Base-by-base conservation (phyloP, 2,888 invertebrate genomes). In the Drosophila affinis region DNA sequence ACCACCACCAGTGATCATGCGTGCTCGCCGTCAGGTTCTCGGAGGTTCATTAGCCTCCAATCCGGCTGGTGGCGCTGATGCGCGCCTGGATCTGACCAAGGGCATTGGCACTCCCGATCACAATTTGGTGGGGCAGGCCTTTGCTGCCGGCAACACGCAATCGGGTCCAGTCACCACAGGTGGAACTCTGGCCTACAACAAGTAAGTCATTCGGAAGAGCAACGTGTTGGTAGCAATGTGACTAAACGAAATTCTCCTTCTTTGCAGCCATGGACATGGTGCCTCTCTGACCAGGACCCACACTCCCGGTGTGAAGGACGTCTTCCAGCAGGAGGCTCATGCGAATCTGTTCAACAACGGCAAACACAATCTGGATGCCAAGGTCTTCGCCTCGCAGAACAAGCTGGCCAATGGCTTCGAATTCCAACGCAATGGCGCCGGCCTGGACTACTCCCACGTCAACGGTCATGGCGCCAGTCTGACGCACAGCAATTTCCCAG, bases 331-430 rank as follows among this genome's bases (percentile, higher is more conserved):
- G 59, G 77, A 79, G 7, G 86, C 79, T 1, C 79, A 75, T 39
- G 88, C 88, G 29, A 86, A 87, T 72, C 67, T 88, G 7, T 90
- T 89, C 57, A 89, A 90, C 64, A 78, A 89, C 47, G 90, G 83
- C 14, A 58, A 59, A 0, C 88, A 90, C 67, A 90, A 79, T 12
- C 49, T 90, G 45, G 81, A 85, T 59, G 90, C 89, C 32, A 90
- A 89, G 55, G 91, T 70, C 4, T 90, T 90, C 24, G 82, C 81
- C 51, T 90, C 90, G 0, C 88, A 90, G 39, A 90, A 90, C 51
- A 87, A 81, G 17, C 73, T 89, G 14, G 85, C 91, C 53, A 90
- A 90, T 63, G 91, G 91, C 7, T 86, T 90, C n/a, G 68, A 90
- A 55, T 90, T 89, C 67, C 83, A 90, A 32, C 87, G 89, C 24